These are phyloP conservation scores for Batillaria attramentaria DNA, from an alignment of 1,140 invertebrate species.

Conservation along the genomic window DNA sequence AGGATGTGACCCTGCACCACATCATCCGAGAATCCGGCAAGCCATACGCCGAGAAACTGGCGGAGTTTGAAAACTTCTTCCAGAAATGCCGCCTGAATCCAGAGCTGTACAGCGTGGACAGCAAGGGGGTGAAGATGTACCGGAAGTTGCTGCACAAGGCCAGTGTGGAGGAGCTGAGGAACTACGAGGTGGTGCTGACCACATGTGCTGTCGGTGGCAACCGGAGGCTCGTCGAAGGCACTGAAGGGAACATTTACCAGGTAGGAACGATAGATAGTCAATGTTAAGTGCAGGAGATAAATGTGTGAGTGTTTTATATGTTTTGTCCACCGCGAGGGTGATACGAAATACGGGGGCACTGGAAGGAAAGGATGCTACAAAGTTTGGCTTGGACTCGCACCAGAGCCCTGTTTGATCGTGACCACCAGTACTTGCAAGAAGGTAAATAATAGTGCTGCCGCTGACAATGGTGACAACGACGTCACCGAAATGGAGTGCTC, in stretches of 20 bases:
- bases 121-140: slow-evolving; percentile 40
- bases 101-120: slow-evolving; percentile 10
- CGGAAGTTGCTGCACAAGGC: slow-evolving; percentile 42
- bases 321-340: too few relatives aligned
- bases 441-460: too few relatives aligned
- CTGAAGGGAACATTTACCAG: slow-evolving; percentile 21
- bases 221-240: slow-evolving; percentile 28
- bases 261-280: too few relatives aligned
- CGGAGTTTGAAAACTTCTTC: slow-evolving; percentile 41
- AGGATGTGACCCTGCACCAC: slow-evolving; percentile 50
- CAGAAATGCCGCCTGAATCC: slow-evolving; percentile 19
- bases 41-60: slow-evolving; percentile 51
- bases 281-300: too few relatives aligned
- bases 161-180: slow-evolving; percentile 38
- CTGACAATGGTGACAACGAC: too few relatives aligned
- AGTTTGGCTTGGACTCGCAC: too few relatives aligned
- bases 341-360: too few relatives aligned
- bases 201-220: slow-evolving; percentile 51
- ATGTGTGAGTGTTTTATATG: too few relatives aligned
- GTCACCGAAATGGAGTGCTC: too few relatives aligned
- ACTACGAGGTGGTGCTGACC: slow-evolving; percentile 52
- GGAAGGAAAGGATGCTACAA: too few relatives aligned
- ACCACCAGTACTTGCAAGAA: too few relatives aligned
- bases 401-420: too few relatives aligned
- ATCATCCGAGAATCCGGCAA: slow-evolving; percentile 51